phyloP scores from a whole-genome alignment of 1,140 invertebrate species.

The Zaprionus lachaisei region DNA sequence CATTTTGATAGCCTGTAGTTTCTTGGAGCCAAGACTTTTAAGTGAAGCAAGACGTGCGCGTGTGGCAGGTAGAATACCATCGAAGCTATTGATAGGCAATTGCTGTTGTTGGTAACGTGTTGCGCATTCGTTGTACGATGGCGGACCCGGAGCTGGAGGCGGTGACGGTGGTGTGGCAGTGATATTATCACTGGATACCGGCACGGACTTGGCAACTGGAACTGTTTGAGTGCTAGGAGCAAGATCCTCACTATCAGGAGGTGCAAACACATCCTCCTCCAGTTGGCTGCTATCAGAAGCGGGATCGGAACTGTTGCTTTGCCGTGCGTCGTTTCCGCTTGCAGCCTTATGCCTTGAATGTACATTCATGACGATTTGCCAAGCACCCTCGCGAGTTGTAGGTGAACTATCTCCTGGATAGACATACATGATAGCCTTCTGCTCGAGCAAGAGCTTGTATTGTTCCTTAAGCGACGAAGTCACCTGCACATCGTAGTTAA shows the following conservation, averaged over 20 bases:
- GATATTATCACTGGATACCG: conserved; percentile 21
- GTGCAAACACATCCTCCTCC: conserved; percentile 78
- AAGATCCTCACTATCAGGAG: conserved; percentile 57
- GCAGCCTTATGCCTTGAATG: conserved; percentile 51
- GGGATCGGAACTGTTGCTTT: conserved; percentile 79
- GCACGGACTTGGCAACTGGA: conserved; percentile 7
- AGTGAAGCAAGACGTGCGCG: conserved; percentile 87
- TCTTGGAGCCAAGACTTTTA: conserved; percentile 89
- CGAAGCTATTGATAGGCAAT: conserved; percentile 54
- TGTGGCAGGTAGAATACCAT: conserved; percentile 85
- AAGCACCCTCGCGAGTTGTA: conserved; percentile 73
- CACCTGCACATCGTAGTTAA: conserved; percentile 85
- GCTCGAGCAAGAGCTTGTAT: conserved; percentile 88
- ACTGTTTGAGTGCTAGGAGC: conserved; percentile 44
- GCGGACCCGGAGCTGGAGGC: conserved; percentile 65
- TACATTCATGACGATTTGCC: conserved; percentile 83
- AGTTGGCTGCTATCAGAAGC: conserved; percentile 76
- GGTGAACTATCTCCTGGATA: conserved; percentile 86
- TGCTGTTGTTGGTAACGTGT: conserved; percentile 72
- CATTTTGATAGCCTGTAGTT: conserved; percentile 87
- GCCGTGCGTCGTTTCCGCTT: conserved; percentile 42
- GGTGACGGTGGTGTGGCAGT: conserved; percentile 7
- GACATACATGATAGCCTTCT: conserved; percentile 86
- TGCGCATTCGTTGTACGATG: conserved; percentile 55
- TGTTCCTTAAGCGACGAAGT: conserved; percentile 88